Evolutionary conservation across 2,888 invertebrate genomes (phyloP).

Genomic region (Pyralis farinalis): DNA sequence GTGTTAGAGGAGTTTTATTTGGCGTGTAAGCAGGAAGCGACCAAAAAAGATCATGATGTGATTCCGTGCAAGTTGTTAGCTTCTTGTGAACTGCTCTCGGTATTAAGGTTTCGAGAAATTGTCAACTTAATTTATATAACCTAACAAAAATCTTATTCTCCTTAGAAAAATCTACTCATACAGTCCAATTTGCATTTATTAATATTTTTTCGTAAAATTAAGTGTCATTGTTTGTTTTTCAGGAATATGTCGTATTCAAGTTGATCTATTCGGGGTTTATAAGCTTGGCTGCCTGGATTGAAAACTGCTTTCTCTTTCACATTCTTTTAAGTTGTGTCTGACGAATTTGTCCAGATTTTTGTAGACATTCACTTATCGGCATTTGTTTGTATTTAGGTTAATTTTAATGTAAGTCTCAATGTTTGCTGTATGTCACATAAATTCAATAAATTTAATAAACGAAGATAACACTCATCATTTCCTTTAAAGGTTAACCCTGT

Average conservation of each 20-base stretch:
- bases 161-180: conserved; percentile 37
- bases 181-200: not conserved
- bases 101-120: too few relatives aligned
- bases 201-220: not conserved
- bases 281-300: conserved; percentile 45
- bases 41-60: too few relatives aligned
- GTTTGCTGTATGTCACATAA: not conserved
- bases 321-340: conserved; percentile 41
- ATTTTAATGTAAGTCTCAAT: not conserved
- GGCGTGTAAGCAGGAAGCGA: too few relatives aligned
- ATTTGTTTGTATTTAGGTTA: conserved; percentile 5
- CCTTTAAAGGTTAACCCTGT: not conserved
- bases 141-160: too few relatives aligned
- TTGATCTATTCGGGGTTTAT: conserved; percentile 57
- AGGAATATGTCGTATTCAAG: conserved; percentile 56
- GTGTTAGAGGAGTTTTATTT: too few relatives aligned
- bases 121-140: too few relatives aligned
- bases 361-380: conserved; percentile 48
- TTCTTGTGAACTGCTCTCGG: too few relatives aligned
- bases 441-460: not conserved
- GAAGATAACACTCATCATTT: not conserved
- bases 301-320: conserved; percentile 42
- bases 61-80: too few relatives aligned
- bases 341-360: conserved; percentile 22
- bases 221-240: conserved; percentile 51